These are phyloP conservation scores for Myotis planiceps DNA, from an alignment of 2,797 vertebrate species.

Conservation along the genomic window DNA sequence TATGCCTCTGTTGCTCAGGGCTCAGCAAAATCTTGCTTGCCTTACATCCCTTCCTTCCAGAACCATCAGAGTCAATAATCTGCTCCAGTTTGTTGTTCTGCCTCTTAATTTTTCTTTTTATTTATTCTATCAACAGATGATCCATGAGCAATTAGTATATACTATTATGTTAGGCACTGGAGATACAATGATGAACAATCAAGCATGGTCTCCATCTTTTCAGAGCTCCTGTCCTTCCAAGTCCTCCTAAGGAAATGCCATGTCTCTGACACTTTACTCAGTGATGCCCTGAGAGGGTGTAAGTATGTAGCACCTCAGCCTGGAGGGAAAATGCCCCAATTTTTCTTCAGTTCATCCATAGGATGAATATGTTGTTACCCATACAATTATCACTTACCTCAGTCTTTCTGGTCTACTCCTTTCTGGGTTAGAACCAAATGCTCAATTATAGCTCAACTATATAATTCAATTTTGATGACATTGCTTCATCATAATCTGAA, in stretches of 20 bases:
- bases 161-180: neutral
- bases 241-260: neutral
- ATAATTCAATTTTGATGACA: constrained; percentile 46
- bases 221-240: neutral
- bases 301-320: neutral
- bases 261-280: neutral
- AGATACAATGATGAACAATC: neutral
- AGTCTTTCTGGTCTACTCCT: neutral
- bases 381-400: neutral
- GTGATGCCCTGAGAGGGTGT: neutral
- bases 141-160: neutral
- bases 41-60: neutral
- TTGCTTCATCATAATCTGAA: constrained; percentile 62
- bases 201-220: neutral
- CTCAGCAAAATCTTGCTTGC: neutral
- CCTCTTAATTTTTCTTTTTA: neutral
- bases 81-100: neutral
- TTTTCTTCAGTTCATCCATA: neutral
- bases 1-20: neutral
- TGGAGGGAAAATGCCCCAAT: neutral
- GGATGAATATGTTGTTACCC: neutral
- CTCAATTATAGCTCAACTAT: constrained; percentile 31
- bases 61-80: neutral
- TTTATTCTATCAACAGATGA: neutral
- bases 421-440: constrained; percentile 39